These are phyloP conservation scores for Vidua macroura DNA, from an alignment of 2,113 vertebrate species.

Conservation along the genomic window DNA sequence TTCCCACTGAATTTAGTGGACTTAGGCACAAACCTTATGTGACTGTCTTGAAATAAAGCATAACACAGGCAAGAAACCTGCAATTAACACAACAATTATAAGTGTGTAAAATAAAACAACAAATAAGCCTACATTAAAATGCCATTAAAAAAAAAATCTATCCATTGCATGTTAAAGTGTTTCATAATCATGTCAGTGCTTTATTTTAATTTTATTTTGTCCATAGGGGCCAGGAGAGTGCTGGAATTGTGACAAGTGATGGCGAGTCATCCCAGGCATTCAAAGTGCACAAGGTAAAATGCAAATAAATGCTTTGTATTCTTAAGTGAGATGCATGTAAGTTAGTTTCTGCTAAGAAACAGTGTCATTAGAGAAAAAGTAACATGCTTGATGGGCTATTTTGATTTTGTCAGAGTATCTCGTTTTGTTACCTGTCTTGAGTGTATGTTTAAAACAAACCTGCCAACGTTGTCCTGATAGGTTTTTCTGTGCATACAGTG, in stretches of 20 bases:
- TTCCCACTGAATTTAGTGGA: neutral
- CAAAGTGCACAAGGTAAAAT: constrained; percentile 89
- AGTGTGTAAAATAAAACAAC: neutral
- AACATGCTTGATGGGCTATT: neutral
- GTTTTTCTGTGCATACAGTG: neutral
- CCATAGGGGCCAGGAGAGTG: constrained; percentile 93
- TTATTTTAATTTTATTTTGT: constrained; percentile 26
- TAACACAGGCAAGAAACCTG: neutral
- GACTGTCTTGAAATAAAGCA: neutral
- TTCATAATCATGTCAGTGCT: neutral
- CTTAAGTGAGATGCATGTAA: neutral
- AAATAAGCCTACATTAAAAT: neutral
- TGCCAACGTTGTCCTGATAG: accelerated
- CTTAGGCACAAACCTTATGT: neutral
- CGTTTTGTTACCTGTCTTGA: neutral
- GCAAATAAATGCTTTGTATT: neutral
- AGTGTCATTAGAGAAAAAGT: neutral
- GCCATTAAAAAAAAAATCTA: neutral
- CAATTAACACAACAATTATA: neutral
- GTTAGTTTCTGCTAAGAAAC: neutral
- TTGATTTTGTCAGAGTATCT: neutral
- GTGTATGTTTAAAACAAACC: neutral
- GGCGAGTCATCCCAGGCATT: constrained; percentile 85
- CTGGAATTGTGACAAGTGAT: constrained; percentile 94
- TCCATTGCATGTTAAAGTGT: neutral